A percentile compares a stretch with the other conserved stretches of the same genome.
Evolutionary conservation across 2,113 vertebrate species (phyloP).

Genomic region (Mixornis gularis): DNA sequence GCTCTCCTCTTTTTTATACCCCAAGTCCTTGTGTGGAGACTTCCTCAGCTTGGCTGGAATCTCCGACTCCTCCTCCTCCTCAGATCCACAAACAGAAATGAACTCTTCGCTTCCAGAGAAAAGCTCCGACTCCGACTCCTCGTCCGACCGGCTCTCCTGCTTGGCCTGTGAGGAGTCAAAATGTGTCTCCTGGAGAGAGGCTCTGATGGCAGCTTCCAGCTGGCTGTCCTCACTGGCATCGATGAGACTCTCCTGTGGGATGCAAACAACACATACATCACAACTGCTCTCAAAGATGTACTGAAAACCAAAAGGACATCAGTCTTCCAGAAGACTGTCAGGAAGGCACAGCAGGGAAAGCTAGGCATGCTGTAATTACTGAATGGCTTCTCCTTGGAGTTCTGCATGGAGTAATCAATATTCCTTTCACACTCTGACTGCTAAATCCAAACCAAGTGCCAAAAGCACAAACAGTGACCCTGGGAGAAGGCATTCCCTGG

Average conservation of each 20-base stretch:
- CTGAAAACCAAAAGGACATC: background rate
- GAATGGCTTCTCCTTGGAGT: background rate
- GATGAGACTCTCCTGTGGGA: slow-evolving; percentile 91
- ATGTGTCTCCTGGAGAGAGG: slow-evolving; percentile 95
- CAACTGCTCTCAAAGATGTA: fast-evolving
- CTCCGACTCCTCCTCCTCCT: slow-evolving; percentile 80
- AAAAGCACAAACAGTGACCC: background rate
- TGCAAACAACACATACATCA: background rate
- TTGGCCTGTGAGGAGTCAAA: slow-evolving; percentile 87
- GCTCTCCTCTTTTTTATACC: slow-evolving; percentile 90
- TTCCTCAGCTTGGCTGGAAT: slow-evolving; percentile 82
- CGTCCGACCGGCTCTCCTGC: slow-evolving; percentile 86
- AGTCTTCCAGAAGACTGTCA: background rate
- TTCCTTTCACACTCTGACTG: background rate
- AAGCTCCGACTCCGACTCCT: slow-evolving; percentile 93
- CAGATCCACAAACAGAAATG: slow-evolving; percentile 93
- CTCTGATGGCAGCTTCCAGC: slow-evolving; percentile 95
- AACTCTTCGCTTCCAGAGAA: slow-evolving; percentile 97
- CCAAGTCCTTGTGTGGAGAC: slow-evolving; percentile 89
- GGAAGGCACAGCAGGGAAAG: background rate
- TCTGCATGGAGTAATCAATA: background rate
- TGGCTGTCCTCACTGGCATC: slow-evolving; percentile 99
- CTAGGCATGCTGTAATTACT: no score
- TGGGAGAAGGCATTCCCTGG: background rate
- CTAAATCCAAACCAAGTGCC: background rate